Evolutionary conservation across 2,113 vertebrate genomes (phyloP).

Genomic region (Onychostoma macrolepis): DNA sequence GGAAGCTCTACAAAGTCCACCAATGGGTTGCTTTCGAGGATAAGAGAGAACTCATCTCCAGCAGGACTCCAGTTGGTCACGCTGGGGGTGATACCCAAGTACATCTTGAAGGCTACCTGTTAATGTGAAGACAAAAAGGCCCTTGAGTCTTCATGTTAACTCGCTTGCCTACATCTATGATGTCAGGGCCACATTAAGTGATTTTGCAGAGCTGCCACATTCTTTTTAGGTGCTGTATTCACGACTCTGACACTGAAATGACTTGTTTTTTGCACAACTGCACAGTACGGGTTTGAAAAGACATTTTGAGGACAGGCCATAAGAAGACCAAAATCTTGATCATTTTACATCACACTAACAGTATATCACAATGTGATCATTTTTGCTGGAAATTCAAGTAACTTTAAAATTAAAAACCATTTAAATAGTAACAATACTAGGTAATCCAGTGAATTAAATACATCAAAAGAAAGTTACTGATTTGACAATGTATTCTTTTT

Average conservation of each 20-base stretch:
- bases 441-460: too few relatives aligned
- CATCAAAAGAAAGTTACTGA: too few relatives aligned
- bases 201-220: conserved; percentile 40
- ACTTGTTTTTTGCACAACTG: conserved; percentile 30
- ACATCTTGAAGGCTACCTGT: conserved; percentile 98
- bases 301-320: neutral
- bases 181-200: conserved; percentile 11
- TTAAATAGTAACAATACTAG: too few relatives aligned
- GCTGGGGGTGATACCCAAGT: conserved; percentile 94
- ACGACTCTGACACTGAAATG: conserved; percentile 1
- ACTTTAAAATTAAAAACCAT: too few relatives aligned
- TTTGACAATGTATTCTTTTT: too few relatives aligned
- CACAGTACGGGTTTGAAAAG: neutral
- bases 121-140: conserved; percentile 1
- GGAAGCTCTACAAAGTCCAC: conserved; percentile 98
- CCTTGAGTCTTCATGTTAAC: neutral
- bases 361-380: neutral
- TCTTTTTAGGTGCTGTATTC: conserved; percentile 22
- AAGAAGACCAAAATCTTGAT: neutral
- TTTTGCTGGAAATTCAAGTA: neutral
- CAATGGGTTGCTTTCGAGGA: conserved; percentile 95
- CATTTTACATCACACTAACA: neutral
- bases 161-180: conserved; percentile 1
- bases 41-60: conserved; percentile 97
- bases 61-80: conserved; percentile 99